phyloP scores from a whole-genome alignment of 1,140 invertebrate genomes.

The Listronotus oregonensis region DNA sequence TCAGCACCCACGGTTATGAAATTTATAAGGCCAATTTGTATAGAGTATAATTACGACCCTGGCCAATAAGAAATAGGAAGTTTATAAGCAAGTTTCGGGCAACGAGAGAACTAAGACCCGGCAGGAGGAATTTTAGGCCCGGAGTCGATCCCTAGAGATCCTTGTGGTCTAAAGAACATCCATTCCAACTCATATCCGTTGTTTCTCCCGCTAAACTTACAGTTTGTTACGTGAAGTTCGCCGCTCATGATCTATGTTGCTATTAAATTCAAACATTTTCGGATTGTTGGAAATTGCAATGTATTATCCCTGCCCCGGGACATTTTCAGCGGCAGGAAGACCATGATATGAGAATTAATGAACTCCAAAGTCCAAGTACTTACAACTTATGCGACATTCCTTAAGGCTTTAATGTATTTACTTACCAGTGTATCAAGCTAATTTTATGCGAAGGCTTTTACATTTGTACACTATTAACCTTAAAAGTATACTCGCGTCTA shows the following conservation, averaged over 20 bases:
- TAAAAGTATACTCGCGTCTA: no score
- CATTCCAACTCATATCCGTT: conserved; percentile 51
- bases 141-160: conserved; percentile 48
- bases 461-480: neutral
- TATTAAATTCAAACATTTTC: conserved; percentile 57
- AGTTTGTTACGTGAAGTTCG: conserved; percentile 55
- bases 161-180: conserved; percentile 54
- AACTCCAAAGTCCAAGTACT: conserved; percentile 32
- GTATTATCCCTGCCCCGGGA: conserved; percentile 53
- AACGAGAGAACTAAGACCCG: conserved; percentile 41
- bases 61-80: conserved; percentile 47
- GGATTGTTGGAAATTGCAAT: conserved; percentile 57
- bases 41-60: conserved; percentile 31
- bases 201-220: conserved; percentile 44
- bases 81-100: conserved; percentile 42
- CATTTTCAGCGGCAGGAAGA: conserved; percentile 37
- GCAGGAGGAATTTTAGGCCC: conserved; percentile 49
- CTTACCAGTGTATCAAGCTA: conserved; percentile 5
- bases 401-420: conserved; percentile 9
- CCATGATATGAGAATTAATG: conserved; percentile 43
- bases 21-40: conserved; percentile 39
- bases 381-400: conserved; percentile 27
- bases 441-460: neutral
- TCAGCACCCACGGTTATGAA: conserved; percentile 12
- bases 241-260: conserved; percentile 56